Percentiles rank a stretch among this genome's conserved stretches.
Conservation (phyloP, 2,888 invertebrate species). For the Scaptomyza reducta region DNA sequence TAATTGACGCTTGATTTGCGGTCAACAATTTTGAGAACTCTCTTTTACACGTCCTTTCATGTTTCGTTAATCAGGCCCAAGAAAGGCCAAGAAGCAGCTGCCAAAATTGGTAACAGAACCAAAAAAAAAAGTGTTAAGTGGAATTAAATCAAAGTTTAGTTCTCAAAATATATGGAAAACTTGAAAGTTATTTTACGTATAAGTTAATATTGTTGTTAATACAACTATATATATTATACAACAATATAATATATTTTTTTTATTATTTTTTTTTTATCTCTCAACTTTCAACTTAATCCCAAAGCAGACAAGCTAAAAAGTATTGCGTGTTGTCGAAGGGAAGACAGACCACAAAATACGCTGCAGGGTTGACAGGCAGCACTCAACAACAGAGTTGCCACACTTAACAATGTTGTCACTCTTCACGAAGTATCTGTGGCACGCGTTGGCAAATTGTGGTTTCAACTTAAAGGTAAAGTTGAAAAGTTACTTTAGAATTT, state of each 20-base stretch:
- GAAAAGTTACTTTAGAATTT: too few relatives aligned
- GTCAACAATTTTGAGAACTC: constrained; percentile 63
- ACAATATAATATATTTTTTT: too few relatives aligned
- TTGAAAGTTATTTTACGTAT: neutral
- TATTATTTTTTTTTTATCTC: neutral
- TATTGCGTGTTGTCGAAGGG: constrained; percentile 28
- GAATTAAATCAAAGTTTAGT: neutral
- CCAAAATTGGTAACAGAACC: neutral
- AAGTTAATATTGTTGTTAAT: too few relatives aligned
- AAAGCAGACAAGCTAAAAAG: constrained; percentile 7
- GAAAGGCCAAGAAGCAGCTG: neutral
- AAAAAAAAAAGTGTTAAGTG: neutral
- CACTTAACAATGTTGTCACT: constrained; percentile 35
- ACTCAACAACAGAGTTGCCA: constrained; percentile 35
- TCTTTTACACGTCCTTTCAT: constrained; percentile 42
- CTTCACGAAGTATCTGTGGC: constrained; percentile 2
- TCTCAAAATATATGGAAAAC: neutral
- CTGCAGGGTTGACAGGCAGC: constrained; percentile 38
- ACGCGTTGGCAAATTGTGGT: constrained; percentile 27
- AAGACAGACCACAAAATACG: constrained; percentile 29
- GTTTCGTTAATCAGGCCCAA: neutral
- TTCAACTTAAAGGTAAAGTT: too few relatives aligned
- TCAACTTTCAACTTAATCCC: neutral
- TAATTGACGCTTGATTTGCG: constrained; percentile 51
- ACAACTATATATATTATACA: too few relatives aligned